These are phyloP conservation scores for Peromyscus eremicus DNA, from an alignment of 2,797 vertebrate species.

Conservation along the genomic window DNA sequence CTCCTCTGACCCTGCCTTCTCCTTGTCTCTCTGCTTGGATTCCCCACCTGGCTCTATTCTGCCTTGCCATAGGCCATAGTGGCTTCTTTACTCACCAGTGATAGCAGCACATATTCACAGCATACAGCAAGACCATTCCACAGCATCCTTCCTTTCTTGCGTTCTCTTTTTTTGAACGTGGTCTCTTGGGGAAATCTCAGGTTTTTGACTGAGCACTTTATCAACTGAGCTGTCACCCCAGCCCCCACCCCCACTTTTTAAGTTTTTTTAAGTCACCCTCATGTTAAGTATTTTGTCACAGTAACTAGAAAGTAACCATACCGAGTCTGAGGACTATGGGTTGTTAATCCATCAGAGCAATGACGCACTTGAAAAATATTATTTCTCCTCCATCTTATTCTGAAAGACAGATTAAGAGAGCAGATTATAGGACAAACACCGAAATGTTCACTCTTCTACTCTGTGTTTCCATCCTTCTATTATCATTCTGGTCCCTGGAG, in stretches of 20 bases:
- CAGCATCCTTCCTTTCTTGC: too few relatives aligned
- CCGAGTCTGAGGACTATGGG: not conserved
- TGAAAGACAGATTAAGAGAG: not conserved
- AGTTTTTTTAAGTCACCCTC: too few relatives aligned
- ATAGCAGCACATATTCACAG: too few relatives aligned
- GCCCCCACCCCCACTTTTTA: not conserved
- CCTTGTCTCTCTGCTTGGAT: too few relatives aligned
- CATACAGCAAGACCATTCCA: too few relatives aligned
- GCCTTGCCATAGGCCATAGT: too few relatives aligned
- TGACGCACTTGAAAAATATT: not conserved
- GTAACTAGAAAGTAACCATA: not conserved
- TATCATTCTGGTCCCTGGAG: not conserved
- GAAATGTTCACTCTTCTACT: not conserved
- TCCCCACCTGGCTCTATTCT: too few relatives aligned
- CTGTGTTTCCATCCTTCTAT: not conserved
- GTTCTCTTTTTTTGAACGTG: too few relatives aligned
- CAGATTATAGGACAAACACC: not conserved
- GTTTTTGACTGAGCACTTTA: not conserved
- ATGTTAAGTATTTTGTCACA: not conserved
- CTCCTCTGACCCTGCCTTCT: too few relatives aligned
- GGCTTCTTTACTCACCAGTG: too few relatives aligned
- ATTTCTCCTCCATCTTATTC: not conserved
- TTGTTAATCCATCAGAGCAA: not conserved
- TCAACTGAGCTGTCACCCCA: not conserved
- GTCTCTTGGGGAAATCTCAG: not conserved